These are phyloP conservation scores for Dicyrtomina minuta DNA, from an alignment of 2,888 invertebrate genomes.

Conservation along the genomic window DNA sequence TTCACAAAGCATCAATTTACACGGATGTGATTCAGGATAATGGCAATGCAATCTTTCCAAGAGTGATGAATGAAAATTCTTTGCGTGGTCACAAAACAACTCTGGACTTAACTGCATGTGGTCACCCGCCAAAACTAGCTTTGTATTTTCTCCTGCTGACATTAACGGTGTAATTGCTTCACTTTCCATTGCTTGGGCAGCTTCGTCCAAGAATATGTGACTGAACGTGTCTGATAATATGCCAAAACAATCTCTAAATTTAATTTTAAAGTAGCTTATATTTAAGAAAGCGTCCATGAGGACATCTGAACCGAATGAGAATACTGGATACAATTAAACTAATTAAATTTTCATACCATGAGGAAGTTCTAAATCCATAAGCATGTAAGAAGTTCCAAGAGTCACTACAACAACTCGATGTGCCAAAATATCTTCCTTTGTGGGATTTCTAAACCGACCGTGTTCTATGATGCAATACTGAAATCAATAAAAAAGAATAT, in stretches of 20 bases:
- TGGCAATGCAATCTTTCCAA: slow-evolving; percentile 75
- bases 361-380: slow-evolving; percentile 68
- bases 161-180: slow-evolving; percentile 79
- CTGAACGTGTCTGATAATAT: slow-evolving; percentile 66
- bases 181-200: slow-evolving; percentile 83
- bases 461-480: slow-evolving; percentile 72
- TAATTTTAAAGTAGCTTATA: neutral
- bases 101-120: slow-evolving; percentile 82
- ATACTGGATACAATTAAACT: neutral
- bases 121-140: slow-evolving; percentile 80
- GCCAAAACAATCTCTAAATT: neutral
- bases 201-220: slow-evolving; percentile 82
- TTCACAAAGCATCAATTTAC: slow-evolving; percentile 76
- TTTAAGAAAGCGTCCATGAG: neutral
- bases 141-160: slow-evolving; percentile 69
- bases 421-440: slow-evolving; percentile 68
- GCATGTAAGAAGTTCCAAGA: slow-evolving; percentile 72
- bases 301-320: neutral
- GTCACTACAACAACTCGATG: slow-evolving; percentile 77
- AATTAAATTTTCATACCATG: slow-evolving; percentile 59
- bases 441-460: slow-evolving; percentile 68
- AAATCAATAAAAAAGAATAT: slow-evolving; percentile 61
- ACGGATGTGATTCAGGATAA: slow-evolving; percentile 72
- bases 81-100: slow-evolving; percentile 61
- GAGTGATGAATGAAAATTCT: slow-evolving; percentile 67